phyloP scores from a whole-genome alignment of 2,797 vertebrate species.

The Salmo trutta region DNA sequence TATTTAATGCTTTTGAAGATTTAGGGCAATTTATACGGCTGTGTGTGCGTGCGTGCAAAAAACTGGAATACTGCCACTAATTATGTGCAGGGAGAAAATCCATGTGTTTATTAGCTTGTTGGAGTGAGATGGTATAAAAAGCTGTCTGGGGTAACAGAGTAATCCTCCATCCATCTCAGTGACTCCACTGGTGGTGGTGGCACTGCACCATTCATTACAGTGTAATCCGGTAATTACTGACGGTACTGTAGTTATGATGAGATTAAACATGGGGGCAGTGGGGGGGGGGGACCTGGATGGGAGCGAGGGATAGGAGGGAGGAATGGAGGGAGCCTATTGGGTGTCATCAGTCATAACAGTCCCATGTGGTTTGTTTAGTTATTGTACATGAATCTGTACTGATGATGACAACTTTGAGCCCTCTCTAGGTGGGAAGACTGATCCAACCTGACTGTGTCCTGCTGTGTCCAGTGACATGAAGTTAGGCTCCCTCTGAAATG shows the following conservation, averaged over 20 bases:
- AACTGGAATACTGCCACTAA: constrained; percentile 47
- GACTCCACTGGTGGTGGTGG: constrained; percentile 34
- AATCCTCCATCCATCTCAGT: constrained; percentile 36
- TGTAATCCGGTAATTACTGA: neutral
- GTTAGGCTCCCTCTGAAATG: neutral
- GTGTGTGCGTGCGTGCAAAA: neutral
- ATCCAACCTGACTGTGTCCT: neutral
- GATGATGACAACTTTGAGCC: neutral
- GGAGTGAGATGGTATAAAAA: constrained; percentile 52
- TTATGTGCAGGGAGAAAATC: constrained; percentile 51
- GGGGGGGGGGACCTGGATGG: neutral
- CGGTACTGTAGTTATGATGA: constrained; percentile 1
- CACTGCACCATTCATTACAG: neutral
- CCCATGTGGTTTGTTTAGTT: neutral
- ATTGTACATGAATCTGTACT: neutral
- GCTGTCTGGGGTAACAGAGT: constrained; percentile 16
- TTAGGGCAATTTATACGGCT: constrained; percentile 42
- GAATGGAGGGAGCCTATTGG: neutral
- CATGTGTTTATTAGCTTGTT: constrained; percentile 52
- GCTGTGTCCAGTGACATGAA: neutral
- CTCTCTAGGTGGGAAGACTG: neutral
- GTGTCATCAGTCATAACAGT: neutral
- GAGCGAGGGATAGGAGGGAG: neutral
- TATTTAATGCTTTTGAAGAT: constrained; percentile 48
- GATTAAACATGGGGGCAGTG: neutral